Evolutionary conservation across 2,113 vertebrate genomes (phyloP).

Genomic region (Miniopterus natalensis): DNA sequence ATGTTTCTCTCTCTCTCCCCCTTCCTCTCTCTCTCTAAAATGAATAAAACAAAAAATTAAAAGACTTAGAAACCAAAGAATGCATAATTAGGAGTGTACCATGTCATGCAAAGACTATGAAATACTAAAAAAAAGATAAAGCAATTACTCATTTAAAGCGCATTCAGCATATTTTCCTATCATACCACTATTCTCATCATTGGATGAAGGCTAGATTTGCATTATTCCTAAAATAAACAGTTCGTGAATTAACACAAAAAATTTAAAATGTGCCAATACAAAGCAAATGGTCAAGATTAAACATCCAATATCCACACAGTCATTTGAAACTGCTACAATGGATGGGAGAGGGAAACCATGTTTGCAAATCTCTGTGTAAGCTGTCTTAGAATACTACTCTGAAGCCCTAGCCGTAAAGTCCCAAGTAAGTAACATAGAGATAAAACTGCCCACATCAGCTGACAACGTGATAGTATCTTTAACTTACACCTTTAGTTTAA

Average conservation of each 20-base stretch:
- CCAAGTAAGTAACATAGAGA: constrained; percentile 22
- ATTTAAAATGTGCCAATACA: constrained; percentile 52
- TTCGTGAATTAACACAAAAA: constrained; percentile 57
- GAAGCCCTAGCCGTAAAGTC: not conserved
- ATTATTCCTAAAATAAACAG: constrained; percentile 64
- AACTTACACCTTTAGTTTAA: constrained; percentile 49
- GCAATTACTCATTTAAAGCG: constrained; percentile 46
- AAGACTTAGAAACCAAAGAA: constrained; percentile 67
- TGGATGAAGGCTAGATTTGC: constrained; percentile 36
- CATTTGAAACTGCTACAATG: constrained; percentile 21
- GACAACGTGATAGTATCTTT: constrained; percentile 15
- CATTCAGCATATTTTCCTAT: constrained; percentile 45
- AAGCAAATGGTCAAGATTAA: constrained; percentile 49
- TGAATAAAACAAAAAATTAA: not conserved
- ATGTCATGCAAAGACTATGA: constrained; percentile 59
- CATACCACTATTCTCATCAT: constrained; percentile 49
- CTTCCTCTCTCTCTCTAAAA: not conserved
- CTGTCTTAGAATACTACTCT: constrained; percentile 7
- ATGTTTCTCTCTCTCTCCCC: not conserved
- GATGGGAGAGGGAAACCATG: constrained; percentile 23
- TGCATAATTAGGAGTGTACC: constrained; percentile 55
- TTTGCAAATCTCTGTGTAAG: constrained; percentile 43
- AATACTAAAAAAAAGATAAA: constrained; percentile 34
- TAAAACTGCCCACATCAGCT: constrained; percentile 22
- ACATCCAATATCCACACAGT: constrained; percentile 37